Percentiles rank a stretch among this genome's conserved stretches.
These are phyloP conservation scores for Peromyscus melanophrys DNA, from an alignment of 2,797 vertebrate species.

Conservation along the genomic window DNA sequence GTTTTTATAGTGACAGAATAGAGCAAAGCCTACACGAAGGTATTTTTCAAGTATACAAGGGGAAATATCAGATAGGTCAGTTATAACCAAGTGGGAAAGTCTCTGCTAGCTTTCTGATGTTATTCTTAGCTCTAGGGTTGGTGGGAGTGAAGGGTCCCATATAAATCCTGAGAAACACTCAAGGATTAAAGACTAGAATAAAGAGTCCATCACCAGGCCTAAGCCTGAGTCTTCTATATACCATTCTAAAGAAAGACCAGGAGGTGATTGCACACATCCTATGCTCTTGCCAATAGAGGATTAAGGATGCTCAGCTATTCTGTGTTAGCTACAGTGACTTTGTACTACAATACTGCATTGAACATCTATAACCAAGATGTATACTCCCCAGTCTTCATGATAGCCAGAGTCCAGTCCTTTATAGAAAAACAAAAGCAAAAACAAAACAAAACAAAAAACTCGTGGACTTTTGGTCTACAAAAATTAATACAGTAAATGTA, in stretches of 20 bases:
- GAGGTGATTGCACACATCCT: background rate
- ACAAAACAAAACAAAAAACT: background rate
- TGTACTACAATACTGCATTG: accelerated
- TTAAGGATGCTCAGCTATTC: background rate
- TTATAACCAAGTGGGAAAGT: background rate
- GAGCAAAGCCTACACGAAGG: background rate
- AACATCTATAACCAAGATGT: background rate
- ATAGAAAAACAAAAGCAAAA: background rate
- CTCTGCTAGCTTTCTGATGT: background rate
- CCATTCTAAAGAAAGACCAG: background rate
- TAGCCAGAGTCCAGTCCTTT: background rate
- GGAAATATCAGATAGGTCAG: background rate
- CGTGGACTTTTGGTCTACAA: background rate
- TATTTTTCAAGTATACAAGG: background rate
- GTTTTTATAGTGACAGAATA: background rate
- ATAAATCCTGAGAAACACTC: background rate
- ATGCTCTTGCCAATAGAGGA: background rate
- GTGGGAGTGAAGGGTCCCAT: background rate
- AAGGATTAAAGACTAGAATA: background rate
- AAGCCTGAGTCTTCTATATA: background rate
- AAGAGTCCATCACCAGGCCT: background rate
- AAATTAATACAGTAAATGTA: background rate
- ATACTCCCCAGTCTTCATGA: background rate
- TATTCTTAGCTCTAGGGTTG: background rate
- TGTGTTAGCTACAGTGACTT: background rate